Evolutionary conservation across 2,113 vertebrate genomes (phyloP), one percentile per base, ranked within the genome.

Genomic region (Dasyprocta punctata): DNA sequence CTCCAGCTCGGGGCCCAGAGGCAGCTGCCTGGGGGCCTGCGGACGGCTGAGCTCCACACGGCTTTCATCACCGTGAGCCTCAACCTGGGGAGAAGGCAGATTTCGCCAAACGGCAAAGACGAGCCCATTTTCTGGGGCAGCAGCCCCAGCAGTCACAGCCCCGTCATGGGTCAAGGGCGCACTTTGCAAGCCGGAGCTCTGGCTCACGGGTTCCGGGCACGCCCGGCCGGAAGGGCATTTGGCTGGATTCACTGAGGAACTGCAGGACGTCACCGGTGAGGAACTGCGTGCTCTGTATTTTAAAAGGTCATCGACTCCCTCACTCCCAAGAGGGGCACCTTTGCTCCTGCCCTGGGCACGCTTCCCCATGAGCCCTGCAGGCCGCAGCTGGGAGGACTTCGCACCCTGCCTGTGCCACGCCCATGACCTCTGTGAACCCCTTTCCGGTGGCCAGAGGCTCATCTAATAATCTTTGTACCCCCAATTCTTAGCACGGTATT

Each of bases 131-230:
- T 82, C 92, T 69, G 81, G 86, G 60, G 75, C 81, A 82, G 92
- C 87, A 75, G 52, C 44, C 95, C 78, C 61, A 92, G 95, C 69
- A 90, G 82, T 86, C 90, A 97, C 58, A 87, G 77, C 73, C 92
- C 52, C 90, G 92, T 97, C 97, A 98, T 81, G 88, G 95, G 95
- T 97, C 96, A 97, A 95, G 94, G 81, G 90, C 84, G 36, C n/a
- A 85, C 81, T 94, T 94, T 95, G 77, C n/a, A n/a, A n/a, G n/a
- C n/a, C n/a, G 81, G 82, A 54, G 63, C 71, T 67, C 92, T 98
- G 96, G 97, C 84, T 97, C 92, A 96, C 33, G 84, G 56, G 58
- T 60, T 97, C 63, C 81, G 85, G 89, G 77, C 65, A 19, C 5
- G 3, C 58, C 91, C 54, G 30, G n/a, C 63, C 0, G 0, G 73